Evolutionary conservation across 2,797 vertebrate genomes (phyloP), one percentile per base, ranked within the genome.

Genomic region (Gymnothorax javanicus): DNA sequence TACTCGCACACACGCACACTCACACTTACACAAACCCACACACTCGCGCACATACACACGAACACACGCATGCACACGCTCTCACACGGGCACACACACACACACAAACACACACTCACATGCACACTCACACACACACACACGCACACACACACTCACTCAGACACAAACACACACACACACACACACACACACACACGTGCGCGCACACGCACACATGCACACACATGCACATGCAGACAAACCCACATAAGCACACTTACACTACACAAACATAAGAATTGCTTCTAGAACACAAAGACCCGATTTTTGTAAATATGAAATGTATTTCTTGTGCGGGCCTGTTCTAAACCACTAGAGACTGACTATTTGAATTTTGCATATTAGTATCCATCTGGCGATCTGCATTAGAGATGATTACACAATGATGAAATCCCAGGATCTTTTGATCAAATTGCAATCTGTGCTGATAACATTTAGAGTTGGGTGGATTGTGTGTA

Each of bases 391-490:
- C 81, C 56, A 83, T 83, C 81, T 83, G 81, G 81, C 56, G 59
- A 59, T 83, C 57, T 59, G 81, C 81, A 59, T 83, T 83, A 83
- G 81, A 27, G 57, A 27, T 83, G 81, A 83, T 83, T 59, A 59
- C 81, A 83, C n/a, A 83, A 83, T 83, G 57, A 83, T 59, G n/a
- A 83, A 83, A 83, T 58, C 81, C 81, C 81, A 83, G 81, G 25
- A 59, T 83, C 25, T 33, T 59, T 59, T 83, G 81, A 58, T 83
- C 59, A 57, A 56, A 58, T 82, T 82, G 81, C 81, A 82, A 82
- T 82, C 81, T 82, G 81, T 82, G 81, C 81, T 82, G 54, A 82
- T 82, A 82, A 82, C 23, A 58, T 82, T 82, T 82, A 12, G 17
- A 54, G 77, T 23, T 54, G 77, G 77, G 13, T 20, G 23, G 33